Percentiles rank a stretch among this genome's conserved stretches.
Evolutionary conservation across 2,888 invertebrate species (phyloP).

Genomic region (Scaptomyza reducta): DNA sequence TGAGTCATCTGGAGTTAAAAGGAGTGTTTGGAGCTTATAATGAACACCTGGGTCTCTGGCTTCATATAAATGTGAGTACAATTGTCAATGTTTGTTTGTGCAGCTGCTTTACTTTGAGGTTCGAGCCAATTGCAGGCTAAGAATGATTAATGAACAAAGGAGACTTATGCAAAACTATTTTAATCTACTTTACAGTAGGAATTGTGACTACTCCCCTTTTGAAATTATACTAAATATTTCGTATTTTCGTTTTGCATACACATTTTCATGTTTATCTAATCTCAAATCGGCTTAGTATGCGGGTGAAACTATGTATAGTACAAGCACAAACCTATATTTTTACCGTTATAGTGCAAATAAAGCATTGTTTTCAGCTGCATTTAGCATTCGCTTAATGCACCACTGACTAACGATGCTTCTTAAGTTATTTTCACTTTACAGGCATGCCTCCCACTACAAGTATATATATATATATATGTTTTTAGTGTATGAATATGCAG

Average conservation of each 20-base stretch:
- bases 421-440: conserved; percentile 52
- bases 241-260: too few relatives aligned
- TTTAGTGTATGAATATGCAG: conserved; percentile 12
- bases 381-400: conserved; percentile 57
- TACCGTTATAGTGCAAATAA: not conserved
- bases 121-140: not conserved
- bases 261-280: not conserved
- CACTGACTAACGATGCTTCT: conserved; percentile 51
- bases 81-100: conserved; percentile 7
- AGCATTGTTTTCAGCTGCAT: conserved; percentile 12
- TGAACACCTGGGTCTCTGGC: conserved; percentile 28
- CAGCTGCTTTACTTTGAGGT: conserved; percentile 12
- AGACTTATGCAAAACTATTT: not conserved
- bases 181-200: too few relatives aligned
- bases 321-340: not conserved
- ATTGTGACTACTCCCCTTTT: too few relatives aligned
- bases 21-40: conserved; percentile 10
- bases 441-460: not conserved
- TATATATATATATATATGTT: not conserved
- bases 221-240: too few relatives aligned
- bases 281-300: not conserved
- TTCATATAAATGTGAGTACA: not conserved
- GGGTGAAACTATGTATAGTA: not conserved
- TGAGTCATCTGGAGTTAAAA: conserved; percentile 20
- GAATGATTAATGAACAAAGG: not conserved